A percentile compares a stretch with the other conserved stretches of the same genome.
phyloP scores from a whole-genome alignment of 2,888 invertebrate genomes.

The Ophioninae sp. region DNA sequence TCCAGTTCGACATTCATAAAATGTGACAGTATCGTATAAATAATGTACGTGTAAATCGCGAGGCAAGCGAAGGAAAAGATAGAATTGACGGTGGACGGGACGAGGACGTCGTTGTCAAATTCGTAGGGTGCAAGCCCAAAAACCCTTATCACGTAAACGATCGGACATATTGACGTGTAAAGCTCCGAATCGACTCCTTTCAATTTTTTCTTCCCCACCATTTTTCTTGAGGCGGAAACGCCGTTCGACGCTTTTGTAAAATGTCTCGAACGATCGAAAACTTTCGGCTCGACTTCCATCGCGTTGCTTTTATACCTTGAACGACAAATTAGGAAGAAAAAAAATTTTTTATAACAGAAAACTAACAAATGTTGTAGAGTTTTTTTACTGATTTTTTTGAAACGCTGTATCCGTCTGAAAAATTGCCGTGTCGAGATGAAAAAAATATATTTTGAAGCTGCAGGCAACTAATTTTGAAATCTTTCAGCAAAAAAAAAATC shows the following conservation, averaged over 20 bases:
- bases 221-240: conserved; percentile 9
- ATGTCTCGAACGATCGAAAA: not conserved
- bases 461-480: too few relatives aligned
- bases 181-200: conserved; percentile 72
- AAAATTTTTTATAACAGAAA: not conserved
- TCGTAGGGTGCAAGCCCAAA: conserved; percentile 78
- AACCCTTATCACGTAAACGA: conserved; percentile 69
- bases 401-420: too few relatives aligned
- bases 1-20: conserved; percentile 48
- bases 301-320: conserved; percentile 4
- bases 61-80: conserved; percentile 64
- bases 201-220: conserved; percentile 38
- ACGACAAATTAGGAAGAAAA: not conserved
- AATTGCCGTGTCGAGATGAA: too few relatives aligned
- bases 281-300: conserved; percentile 32
- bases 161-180: conserved; percentile 73
- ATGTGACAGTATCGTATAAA: conserved; percentile 55
- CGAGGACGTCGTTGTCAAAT: conserved; percentile 67
- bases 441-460: too few relatives aligned
- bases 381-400: too few relatives aligned
- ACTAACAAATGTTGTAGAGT: not conserved
- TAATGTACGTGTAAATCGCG: conserved; percentile 62
- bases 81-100: conserved; percentile 66
- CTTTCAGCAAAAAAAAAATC: too few relatives aligned
- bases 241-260: not conserved